Conservation (phyloP, 1,140 invertebrate genomes). For the Diachasmimorpha longicaudata region DNA sequence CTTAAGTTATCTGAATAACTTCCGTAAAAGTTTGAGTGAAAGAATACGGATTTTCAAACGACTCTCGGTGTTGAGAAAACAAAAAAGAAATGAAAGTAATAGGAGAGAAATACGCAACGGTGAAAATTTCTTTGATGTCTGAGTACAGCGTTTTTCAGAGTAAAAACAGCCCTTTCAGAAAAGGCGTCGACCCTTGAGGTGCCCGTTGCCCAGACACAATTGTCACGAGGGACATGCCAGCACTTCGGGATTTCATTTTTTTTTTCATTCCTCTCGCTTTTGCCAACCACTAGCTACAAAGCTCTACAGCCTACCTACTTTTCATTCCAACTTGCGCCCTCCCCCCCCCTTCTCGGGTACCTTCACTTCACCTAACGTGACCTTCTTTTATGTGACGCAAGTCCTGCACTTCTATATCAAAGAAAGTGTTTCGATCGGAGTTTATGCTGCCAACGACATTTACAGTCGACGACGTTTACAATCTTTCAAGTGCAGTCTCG, state of each 20-base stretch:
- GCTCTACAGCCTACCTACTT: neutral
- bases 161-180: slow-evolving; percentile 46
- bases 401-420: neutral
- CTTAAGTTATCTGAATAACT: neutral
- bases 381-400: neutral
- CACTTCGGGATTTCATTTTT: slow-evolving; percentile 34
- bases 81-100: slow-evolving; percentile 6
- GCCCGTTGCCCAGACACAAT: slow-evolving; percentile 51
- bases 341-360: neutral
- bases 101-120: neutral
- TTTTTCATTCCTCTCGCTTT: slow-evolving; percentile 6
- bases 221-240: slow-evolving; percentile 44
- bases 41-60: neutral
- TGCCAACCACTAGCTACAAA: neutral
- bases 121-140: slow-evolving; percentile 24
- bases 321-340: neutral
- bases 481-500: neutral
- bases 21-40: neutral
- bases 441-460: neutral
- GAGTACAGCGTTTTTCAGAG: slow-evolving; percentile 17
- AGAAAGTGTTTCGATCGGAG: neutral
- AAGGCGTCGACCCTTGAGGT: slow-evolving; percentile 55
- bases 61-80: neutral
- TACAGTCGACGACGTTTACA: too few species aligned
- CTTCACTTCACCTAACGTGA: neutral